Percentiles rank a stretch among this genome's conserved stretches.
Evolutionary conservation across 2,888 invertebrate genomes (phyloP).

Genomic region (Agrenia bidenticulata): DNA sequence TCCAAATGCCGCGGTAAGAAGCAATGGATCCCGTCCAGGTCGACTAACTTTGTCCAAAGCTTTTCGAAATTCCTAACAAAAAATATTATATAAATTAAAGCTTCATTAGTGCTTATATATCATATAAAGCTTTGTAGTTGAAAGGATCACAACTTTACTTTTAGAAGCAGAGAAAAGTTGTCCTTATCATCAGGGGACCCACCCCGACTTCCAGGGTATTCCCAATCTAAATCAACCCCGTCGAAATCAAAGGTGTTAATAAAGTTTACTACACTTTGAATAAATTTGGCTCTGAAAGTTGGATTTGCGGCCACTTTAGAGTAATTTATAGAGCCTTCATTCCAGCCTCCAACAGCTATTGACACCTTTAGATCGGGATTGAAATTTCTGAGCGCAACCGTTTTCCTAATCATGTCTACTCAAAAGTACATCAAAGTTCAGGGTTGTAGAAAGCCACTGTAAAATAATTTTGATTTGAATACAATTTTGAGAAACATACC

Average conservation of each 20-base stretch:
- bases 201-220: slow-evolving; percentile 54
- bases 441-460: no score
- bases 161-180: slow-evolving; percentile 57
- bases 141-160: slow-evolving; percentile 35
- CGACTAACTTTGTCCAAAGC: slow-evolving; percentile 55
- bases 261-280: slow-evolving; percentile 62
- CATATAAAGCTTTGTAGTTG: no score
- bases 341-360: slow-evolving; percentile 61
- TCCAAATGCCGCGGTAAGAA: slow-evolving; percentile 60
- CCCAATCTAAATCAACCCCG: slow-evolving; percentile 37
- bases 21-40: slow-evolving; percentile 43
- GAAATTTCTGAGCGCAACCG: slow-evolving; percentile 57
- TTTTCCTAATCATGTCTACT: slow-evolving; percentile 55
- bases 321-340: slow-evolving; percentile 56
- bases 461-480: no score
- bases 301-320: slow-evolving; percentile 57
- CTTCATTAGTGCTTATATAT: no score
- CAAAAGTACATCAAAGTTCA: neutral
- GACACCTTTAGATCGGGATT: slow-evolving; percentile 58
- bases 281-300: slow-evolving; percentile 58
- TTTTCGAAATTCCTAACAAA: slow-evolving; percentile 55
- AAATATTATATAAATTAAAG: neutral
- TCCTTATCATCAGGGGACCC: slow-evolving; percentile 57
- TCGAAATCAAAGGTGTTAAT: slow-evolving; percentile 54
- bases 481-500: neutral